Evolutionary conservation across 2,797 vertebrate species (phyloP).

Genomic region (Catharus ustulatus): DNA sequence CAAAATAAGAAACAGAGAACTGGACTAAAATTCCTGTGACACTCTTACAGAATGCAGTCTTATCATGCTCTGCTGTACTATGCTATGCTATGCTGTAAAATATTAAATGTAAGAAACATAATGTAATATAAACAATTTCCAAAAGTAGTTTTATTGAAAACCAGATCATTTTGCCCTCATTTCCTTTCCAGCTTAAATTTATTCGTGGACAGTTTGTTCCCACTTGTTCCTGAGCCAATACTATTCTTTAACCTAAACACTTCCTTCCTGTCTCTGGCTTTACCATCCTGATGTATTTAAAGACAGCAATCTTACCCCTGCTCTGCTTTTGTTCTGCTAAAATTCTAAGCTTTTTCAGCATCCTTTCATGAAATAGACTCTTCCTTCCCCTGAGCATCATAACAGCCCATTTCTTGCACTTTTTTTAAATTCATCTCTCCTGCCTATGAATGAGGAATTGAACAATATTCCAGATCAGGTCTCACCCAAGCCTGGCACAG

Average conservation of each 20-base stretch:
- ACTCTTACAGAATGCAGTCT: not conserved
- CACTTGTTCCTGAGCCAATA: conserved; percentile 49
- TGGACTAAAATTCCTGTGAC: not conserved
- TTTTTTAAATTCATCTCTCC: conserved; percentile 47
- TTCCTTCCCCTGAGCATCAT: conserved; percentile 50
- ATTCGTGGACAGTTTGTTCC: conserved; percentile 54
- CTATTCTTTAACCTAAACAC: conserved; percentile 57
- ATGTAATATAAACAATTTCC: not conserved
- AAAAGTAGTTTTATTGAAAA: not conserved
- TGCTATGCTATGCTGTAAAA: not conserved
- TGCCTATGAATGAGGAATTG: conserved; percentile 53
- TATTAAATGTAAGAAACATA: not conserved
- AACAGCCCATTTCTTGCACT: not conserved
- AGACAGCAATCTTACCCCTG: conserved; percentile 37
- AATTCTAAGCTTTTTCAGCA: conserved; percentile 9
- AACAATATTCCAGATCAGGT: conserved; percentile 58
- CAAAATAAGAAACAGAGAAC: not conserved
- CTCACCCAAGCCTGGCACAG: conserved; percentile 12
- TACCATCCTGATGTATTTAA: conserved; percentile 58
- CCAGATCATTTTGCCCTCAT: not conserved
- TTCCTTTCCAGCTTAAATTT: conserved; percentile 46
- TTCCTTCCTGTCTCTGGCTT: conserved; percentile 63
- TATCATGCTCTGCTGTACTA: not conserved
- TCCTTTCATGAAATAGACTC: conserved; percentile 58
- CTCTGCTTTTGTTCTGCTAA: conserved; percentile 52